Evolutionary conservation across 2,113 vertebrate genomes (phyloP), one percentile per base, ranked within the genome.

Genomic region (Dendropsophus ebraccatus): DNA sequence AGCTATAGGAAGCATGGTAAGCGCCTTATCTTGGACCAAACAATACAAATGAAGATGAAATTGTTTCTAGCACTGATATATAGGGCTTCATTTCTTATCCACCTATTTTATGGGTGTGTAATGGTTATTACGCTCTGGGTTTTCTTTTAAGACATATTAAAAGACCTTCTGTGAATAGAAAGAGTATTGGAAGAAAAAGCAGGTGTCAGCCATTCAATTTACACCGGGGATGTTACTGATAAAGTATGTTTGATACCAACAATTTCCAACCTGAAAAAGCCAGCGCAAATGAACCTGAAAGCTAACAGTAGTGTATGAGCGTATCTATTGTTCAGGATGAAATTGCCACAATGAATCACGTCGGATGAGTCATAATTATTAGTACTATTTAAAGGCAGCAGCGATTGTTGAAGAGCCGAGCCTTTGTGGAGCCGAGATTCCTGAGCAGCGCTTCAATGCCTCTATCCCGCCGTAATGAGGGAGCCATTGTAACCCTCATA

Each of bases 301-400:
- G 72, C 52, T 11, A 58, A 62, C 17, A 75, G 52, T 9, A 62
- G 56, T 49, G 37, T 14, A 84, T 62, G 72, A 5, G 56, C 10
- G 41, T 25, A 49, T 25, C 41, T 52, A 45, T 75, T 75, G 58
- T 75, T 28, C 70, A 84, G 41, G 69, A 32, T 70, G 37, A 83
- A 7, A 75, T 13, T 17, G 50, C 25, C 17, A 30, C 58, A 62
- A 78, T 85, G 83, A 78, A 69, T 85, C 83, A 78, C 45, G 78
- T 35, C 2, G 28, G 37, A 85, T 78, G 58, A 78, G 60, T 79
- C 83, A 84, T 84, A 77, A 77, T 76, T 85, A 85, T 69, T 78
- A 50, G 45, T 54, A 70, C 60, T 78, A 67, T 67, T 67, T 85
- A 67, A 54, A 78, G 74, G 74, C 65, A 67, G 45, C 56, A 32